phyloP scores from a whole-genome alignment of 1,140 invertebrate species.

The Nephila pilipes region DNA sequence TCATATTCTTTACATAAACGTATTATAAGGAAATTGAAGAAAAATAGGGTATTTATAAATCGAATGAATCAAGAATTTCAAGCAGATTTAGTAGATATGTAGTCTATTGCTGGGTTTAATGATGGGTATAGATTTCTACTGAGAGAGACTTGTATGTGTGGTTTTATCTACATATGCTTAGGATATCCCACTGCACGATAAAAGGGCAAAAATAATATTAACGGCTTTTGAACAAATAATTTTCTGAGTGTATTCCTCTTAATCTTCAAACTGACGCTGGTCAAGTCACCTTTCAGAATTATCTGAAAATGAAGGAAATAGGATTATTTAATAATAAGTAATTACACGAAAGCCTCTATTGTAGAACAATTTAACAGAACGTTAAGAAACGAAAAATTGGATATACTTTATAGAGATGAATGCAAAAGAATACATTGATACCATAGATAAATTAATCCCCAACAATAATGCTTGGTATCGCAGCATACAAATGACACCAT shows the following conservation, averaged over 20 bases:
- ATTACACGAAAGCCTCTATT: no score
- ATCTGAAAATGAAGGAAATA: not conserved
- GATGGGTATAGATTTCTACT: not conserved
- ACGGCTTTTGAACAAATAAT: not conserved
- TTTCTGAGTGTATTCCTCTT: not conserved
- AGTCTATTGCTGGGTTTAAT: not conserved
- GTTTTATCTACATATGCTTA: conserved; percentile 32
- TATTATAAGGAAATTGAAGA: no score
- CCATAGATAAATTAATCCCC: no score
- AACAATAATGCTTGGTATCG: no score
- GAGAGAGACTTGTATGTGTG: not conserved
- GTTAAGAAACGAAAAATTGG: conserved; percentile 23
- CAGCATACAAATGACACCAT: no score
- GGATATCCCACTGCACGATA: not conserved
- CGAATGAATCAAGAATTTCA: no score
- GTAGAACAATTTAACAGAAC: no score
- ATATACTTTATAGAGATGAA: not conserved
- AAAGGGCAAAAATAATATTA: not conserved
- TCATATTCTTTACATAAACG: no score
- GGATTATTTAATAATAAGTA: not conserved
- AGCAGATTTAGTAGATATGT: conserved; percentile 16
- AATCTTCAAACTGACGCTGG: not conserved
- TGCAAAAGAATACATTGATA: not conserved
- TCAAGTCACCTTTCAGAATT: not conserved
- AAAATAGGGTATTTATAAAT: no score